Base-by-base conservation (phyloP, 2,888 invertebrate species). In the Acleris emargana region DNA sequence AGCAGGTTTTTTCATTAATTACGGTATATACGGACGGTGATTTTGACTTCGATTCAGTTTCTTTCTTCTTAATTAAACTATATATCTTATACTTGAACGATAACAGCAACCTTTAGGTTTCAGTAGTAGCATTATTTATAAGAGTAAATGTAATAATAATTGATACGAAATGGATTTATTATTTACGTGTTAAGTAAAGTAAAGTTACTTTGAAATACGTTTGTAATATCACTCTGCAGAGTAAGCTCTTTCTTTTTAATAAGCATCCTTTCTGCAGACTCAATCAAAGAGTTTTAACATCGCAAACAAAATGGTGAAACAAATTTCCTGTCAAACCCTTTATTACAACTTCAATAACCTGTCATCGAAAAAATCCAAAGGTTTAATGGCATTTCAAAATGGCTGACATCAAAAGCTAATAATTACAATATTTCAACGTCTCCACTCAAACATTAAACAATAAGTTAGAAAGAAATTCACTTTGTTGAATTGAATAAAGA, bases 341-440 rank as follows among this genome's bases (percentile, higher is more conserved):
- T 68, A 68, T 64, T 67, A 45, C 11, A 54, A 58, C 64, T 66
- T 66, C 61, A 69, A 72, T 70, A 71, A 69, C 63, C 67, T 64
- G 68, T 67, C 67, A 68, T 68, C 68, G 69, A 68, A 67, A 62
- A 67, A 68, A 74, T 71, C 64, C 72, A 76, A 73, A 69, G 61
- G 53, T 60, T 64, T 67, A 69, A 69, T 68, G 69, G 73, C 68
- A 71, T 69, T 72, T 58, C 70, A 64, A 72, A 72, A 58, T 63
- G 76, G 72, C 81, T 79, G 85, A 87, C 86, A 86, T 87, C 89
- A 89, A 89, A 89, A 82, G 81, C 68, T 84, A 86, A 89, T 87
- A 88, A 88, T 84, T 81, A 80, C 80, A 82, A 90, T 91, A 88
- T 86, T 84, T 91, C 90, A 89, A 86, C 86, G 90, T 86, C 88